Base-by-base conservation (phyloP, 1,140 invertebrate species). In the Drosophila kikkawai region DNA sequence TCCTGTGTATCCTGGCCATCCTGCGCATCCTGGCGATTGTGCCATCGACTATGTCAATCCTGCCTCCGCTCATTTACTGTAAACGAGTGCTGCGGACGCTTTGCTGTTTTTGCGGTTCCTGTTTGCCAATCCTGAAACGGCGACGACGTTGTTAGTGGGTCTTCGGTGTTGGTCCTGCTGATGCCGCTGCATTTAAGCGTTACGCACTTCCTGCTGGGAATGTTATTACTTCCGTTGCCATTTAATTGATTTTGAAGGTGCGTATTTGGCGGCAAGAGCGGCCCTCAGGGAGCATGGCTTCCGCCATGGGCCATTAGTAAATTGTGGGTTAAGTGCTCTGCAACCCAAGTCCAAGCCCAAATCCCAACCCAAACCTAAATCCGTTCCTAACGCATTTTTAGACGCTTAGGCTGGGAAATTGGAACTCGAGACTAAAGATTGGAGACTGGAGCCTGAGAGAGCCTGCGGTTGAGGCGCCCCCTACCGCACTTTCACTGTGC, bases 241-340 rank as follows among this genome's bases (percentile, higher is more conserved):
- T 90, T 88, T 88, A 90, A 88, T 88, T 88, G 85, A 88, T 88
- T 88, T 90, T 74, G 85, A 88, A 88, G 85, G 85, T 85, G 84
- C 78, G 59, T 90, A 51, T 68, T 65, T 37, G 74, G 45, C 29
- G 45, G 26, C 22, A 42, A 29, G 17, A 60, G 8, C 26, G 47
- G 44, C 39, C 37, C 17, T 48, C 12, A 50, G 32, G 15, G 39
- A 45, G 53, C 36, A 19, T 11, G 13, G 39, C 84, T 77, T 84
- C 77, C 61, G 65, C 80, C 69, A 51, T 64, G 63, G 63, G 63
- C 84, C 84, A 87, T 87, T 87, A 90, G 84, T 82, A 90, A 90
- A 90, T 88, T 88, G 85, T 88, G 56, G 84, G 80, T 57, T 90
- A 90, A 90, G 84, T 90, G 84, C 85, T 90, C 71, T 83, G 80